These are phyloP conservation scores for Papilio polytes DNA, from an alignment of 1,140 invertebrate species.

Conservation along the genomic window DNA sequence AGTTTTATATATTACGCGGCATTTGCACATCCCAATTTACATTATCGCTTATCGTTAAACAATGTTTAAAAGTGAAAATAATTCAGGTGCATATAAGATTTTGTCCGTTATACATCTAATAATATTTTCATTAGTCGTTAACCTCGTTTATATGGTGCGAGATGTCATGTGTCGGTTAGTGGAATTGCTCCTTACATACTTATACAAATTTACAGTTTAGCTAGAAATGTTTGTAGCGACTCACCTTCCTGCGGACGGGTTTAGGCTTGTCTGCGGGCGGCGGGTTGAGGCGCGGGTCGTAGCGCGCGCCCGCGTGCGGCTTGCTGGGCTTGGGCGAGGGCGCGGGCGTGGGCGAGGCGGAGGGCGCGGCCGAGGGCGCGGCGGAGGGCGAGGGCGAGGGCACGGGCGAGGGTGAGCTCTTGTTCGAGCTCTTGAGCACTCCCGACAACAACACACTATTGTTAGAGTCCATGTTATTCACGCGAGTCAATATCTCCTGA, in stretches of 20 bases:
- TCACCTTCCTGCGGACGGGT: constrained; percentile 80
- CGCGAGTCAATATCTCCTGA: constrained; percentile 79
- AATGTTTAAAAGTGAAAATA: neutral
- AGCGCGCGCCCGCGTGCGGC: constrained; percentile 54
- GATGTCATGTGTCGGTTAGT: no score
- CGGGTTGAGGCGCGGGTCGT: constrained; percentile 78
- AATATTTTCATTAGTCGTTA: neutral
- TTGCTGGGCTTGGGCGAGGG: constrained; percentile 52
- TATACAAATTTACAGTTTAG: no score
- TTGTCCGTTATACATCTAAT: neutral
- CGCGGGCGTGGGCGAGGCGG: constrained; percentile 71
- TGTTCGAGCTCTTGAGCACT: constrained; percentile 68
- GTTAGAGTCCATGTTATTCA: constrained; percentile 82
- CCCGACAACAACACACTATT: constrained; percentile 80
- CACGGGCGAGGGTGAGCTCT: constrained; percentile 42
- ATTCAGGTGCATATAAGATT: neutral
- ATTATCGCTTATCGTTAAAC: neutral
- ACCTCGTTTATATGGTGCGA: no score
- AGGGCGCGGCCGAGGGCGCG: constrained; percentile 49
- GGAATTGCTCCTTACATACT: no score
- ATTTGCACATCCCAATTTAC: neutral
- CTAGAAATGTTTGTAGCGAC: constrained; percentile 11
- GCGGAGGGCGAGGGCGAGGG: constrained; percentile 44
- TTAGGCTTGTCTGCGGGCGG: constrained; percentile 79
- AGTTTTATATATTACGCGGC: neutral